Percentiles rank a stretch among this genome's conserved stretches.
phyloP scores from a whole-genome alignment of 2,113 vertebrate genomes.

The Herpailurus yagouaroundi region DNA sequence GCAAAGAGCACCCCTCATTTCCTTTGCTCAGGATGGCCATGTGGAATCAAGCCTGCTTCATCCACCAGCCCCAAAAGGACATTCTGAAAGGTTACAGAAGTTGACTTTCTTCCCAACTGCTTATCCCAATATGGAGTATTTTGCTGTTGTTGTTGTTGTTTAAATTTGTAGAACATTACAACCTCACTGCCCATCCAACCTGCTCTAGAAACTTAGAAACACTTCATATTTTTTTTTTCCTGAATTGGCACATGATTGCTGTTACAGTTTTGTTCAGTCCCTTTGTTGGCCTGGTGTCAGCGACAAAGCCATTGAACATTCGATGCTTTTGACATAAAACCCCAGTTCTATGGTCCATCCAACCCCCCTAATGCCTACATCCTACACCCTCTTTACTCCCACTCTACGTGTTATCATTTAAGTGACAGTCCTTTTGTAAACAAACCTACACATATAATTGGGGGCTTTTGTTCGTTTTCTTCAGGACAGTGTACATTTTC shows the following conservation, averaged over 20 bases:
- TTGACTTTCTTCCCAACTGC: slow-evolving; percentile 34
- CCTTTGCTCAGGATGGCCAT: neutral
- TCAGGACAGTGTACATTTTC: slow-evolving; percentile 61
- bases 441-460: neutral
- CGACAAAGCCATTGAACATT: slow-evolving; percentile 75
- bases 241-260: slow-evolving; percentile 45
- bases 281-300: slow-evolving; percentile 59
- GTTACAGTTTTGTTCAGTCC: slow-evolving; percentile 53
- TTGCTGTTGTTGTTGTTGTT: neutral
- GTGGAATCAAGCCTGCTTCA: neutral
- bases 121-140: slow-evolving; percentile 41
- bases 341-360: slow-evolving; percentile 57
- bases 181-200: slow-evolving; percentile 39
- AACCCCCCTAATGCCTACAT: neutral
- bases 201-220: slow-evolving; percentile 51
- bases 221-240: slow-evolving; percentile 61
- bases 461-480: slow-evolving; percentile 36
- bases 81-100: neutral
- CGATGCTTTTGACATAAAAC: slow-evolving; percentile 75
- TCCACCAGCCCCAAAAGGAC: neutral
- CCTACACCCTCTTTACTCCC: neutral
- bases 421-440: slow-evolving; percentile 55
- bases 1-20: neutral
- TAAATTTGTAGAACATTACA: neutral
- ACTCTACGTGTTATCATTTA: slow-evolving; percentile 66